Evolutionary conservation across 1,140 invertebrate genomes (phyloP), one percentile per base, ranked within the genome.

Genomic region (Eupristina koningsbergeri): DNA sequence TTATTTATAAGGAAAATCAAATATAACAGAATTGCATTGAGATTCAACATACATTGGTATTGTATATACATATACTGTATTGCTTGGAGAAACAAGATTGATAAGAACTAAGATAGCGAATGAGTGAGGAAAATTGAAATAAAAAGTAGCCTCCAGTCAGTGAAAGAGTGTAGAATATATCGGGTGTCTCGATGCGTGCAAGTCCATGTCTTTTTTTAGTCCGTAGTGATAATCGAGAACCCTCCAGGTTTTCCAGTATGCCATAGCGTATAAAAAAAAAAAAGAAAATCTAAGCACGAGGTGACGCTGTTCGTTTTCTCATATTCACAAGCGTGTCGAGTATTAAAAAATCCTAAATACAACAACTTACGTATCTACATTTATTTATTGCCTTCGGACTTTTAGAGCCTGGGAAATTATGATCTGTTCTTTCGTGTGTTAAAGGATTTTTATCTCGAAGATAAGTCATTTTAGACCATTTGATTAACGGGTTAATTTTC

Each of bases 171-270:
- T 6, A 58, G 26, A 26, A 26, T 58, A 58, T 26, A 3, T 26
- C 53, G 53, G 2, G 71, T 64, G 80, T 81, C 36, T 63, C n/a
- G 36, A 74, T 19, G 80, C 36, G 79, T 47, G 53, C 63, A n/a
- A 75, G 71, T 75, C 39, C 73, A 53, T 31, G 73, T 82, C 61
- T 82, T 76, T 82, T 76, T 76, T 82, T 82, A 82, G 73, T 76
- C 81, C 58, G 17, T 82, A 73, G 53, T 61, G 73, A 61, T 82
- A 82, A 82, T 82, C 58, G 73, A 67, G 73, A 75, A 34, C 8
- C 3, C 22, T 26, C 53, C 3, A 58, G 53, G 19, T 5, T 26
- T 58, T 26, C n/a, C n/a, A n/a, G 26, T 6, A 22, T 9, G 22
- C 53, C 3, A 58, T 26, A 9, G 19, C 26, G 2, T 26, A 3